phyloP scores from a whole-genome alignment of 2,797 vertebrate genomes.

The Phataginus tetradactyla region DNA sequence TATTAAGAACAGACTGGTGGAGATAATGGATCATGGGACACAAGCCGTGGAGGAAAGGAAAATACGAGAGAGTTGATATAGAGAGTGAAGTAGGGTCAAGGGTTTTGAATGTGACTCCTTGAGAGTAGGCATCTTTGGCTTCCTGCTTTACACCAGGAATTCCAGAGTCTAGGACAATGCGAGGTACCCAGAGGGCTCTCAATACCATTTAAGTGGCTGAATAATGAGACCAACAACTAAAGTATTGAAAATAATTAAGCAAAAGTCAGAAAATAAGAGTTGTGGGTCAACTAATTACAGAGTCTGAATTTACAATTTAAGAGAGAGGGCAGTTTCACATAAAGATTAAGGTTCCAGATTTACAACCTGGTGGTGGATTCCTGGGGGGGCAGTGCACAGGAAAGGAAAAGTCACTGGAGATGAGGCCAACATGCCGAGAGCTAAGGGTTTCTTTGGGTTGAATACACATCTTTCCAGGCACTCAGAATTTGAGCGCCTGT shows the following conservation, averaged over 20 bases:
- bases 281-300: neutral
- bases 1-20: slow-evolving; percentile 4
- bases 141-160: neutral
- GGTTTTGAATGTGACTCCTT: neutral
- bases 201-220: neutral
- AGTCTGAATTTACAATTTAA: neutral
- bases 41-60: neutral
- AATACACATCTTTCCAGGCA: neutral
- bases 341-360: neutral
- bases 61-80: neutral
- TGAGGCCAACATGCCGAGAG: neutral
- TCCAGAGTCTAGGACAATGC: neutral
- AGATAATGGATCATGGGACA: neutral
- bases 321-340: neutral
- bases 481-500: neutral
- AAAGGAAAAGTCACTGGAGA: neutral
- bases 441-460: neutral
- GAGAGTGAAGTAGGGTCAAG: neutral
- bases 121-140: neutral
- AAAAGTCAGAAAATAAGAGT: neutral
- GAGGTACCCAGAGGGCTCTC: neutral
- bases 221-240: neutral
- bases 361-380: neutral
- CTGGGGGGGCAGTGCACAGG: neutral
- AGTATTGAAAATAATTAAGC: neutral